Base-by-base conservation (phyloP, 1,140 invertebrate species). In the Cydia amplana region DNA sequence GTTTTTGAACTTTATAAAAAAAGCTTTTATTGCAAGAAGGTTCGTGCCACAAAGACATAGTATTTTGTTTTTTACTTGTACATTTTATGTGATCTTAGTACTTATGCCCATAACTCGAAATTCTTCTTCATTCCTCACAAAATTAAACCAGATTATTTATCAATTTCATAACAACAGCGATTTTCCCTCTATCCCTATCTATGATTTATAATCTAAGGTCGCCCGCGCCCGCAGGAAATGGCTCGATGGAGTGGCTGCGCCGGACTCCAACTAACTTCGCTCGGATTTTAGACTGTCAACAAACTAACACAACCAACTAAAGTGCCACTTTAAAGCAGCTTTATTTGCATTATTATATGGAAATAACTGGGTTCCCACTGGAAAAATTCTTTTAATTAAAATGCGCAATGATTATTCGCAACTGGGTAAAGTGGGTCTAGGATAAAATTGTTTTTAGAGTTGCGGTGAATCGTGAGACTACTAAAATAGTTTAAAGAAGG, bases 231-330 rank as follows among this genome's bases (percentile, higher is more conserved):
- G 32, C 65, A 36, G 65, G 65, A 70, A 70, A 70, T 70, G 65
- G 65, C 23, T 40, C 65, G 65, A 70, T 70, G 16, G 65, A 70
- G 65, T 70, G 65, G 65, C 28, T 70, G 32, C 16, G 32, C 65
- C 36, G 65, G 32, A 25, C n/a, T 36, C 20, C 63, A 70, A 65
- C 63, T 4, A 28, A 63, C 55, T 20, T 70, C 32, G 65, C 32
- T 70, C 32, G 28, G 40, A 70, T 36, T 70, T 70, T 70, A 70
- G 65, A 70, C 65, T 70, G 65, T 70, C 65, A 70, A 70, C 65
- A 70, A 70, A 70, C 65, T 70, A 70, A 70, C 32, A 36, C 65
- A 18, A 67, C 64, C 36, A 10, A 23, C 65, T 36, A 40, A 70
- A 70, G 65, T 43, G 65, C 20, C 32, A 40, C 65, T 70, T 70